phyloP scores from a whole-genome alignment of 2,113 vertebrate species.

The Ptychochromis oligacanthus region DNA sequence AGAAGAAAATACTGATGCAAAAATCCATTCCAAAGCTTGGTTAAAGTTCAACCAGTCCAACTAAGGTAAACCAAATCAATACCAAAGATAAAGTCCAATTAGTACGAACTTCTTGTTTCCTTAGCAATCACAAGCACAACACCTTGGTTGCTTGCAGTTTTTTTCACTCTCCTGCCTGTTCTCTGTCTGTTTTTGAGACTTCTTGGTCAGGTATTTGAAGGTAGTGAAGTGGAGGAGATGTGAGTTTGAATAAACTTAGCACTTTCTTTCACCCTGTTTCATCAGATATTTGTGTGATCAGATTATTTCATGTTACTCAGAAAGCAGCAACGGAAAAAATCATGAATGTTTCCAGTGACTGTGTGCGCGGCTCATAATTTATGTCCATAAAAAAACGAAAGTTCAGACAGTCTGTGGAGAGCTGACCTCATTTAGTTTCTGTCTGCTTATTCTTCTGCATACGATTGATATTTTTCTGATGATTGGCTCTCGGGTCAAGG shows the following conservation, averaged over 20 bases:
- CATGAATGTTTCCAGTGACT: conserved; percentile 25
- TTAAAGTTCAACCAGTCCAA: not conserved
- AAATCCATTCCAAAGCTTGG: not conserved
- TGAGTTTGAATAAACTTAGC: not conserved
- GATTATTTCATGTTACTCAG: not conserved
- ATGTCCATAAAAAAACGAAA: conserved; percentile 29
- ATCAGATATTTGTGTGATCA: not conserved
- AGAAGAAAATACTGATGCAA: not conserved
- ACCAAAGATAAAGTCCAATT: not conserved
- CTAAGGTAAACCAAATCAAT: not conserved
- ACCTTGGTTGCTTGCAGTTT: not conserved
- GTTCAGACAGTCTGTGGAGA: conserved; percentile 25
- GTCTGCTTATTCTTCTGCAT: not conserved
- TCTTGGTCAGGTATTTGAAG: not conserved
- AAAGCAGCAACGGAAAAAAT: conserved; percentile 4
- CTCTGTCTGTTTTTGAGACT: not conserved
- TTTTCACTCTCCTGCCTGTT: not conserved
- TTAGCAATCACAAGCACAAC: not conserved
- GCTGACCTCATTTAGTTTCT: conserved; percentile 54
- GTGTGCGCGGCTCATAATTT: conserved; percentile 16
- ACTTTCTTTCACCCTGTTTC: conserved; percentile 7
- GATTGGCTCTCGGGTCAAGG: not conserved
- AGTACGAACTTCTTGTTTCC: not conserved
- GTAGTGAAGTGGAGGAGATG: not conserved
- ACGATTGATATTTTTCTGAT: conserved; percentile 41